Conservation (phyloP, 92 coral and sea anemone species). For the Nematostella vectensis region DNA sequence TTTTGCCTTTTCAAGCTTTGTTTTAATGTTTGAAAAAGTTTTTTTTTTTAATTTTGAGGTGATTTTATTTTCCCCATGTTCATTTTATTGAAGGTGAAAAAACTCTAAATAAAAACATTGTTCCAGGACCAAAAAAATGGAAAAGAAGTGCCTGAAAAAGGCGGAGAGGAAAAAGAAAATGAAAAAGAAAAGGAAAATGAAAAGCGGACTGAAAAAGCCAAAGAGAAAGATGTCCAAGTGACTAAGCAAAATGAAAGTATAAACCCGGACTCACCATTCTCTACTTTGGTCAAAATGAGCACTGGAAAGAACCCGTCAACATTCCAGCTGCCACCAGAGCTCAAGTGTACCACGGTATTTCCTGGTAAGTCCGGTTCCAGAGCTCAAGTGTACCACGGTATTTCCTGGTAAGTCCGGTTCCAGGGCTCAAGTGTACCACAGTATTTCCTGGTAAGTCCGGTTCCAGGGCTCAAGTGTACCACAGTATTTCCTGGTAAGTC, state of each 20-base stretch:
- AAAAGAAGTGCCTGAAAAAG: constrained; percentile 16
- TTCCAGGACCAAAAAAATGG: constrained; percentile 12
- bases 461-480: too few relatives aligned
- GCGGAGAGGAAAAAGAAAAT: constrained; percentile 40
- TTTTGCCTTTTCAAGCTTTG: too few relatives aligned
- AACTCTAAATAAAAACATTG: not conserved
- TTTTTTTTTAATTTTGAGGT: not conserved
- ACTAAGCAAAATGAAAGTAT: constrained; percentile 40
- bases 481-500: too few relatives aligned
- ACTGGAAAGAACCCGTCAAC: constrained; percentile 95
- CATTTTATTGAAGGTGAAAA: not conserved
- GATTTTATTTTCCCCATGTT: not conserved
- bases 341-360: constrained; percentile 79
- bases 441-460: too few relatives aligned
- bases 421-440: too few relatives aligned
- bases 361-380: constrained; percentile 78
- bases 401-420: too few relatives aligned
- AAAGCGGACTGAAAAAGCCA: constrained; percentile 29
- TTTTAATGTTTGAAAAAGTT: not conserved
- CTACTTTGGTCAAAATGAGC: constrained; percentile 91
- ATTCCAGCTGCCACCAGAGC: constrained; percentile 87
- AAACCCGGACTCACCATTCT: constrained; percentile 75
- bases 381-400: too few relatives aligned
- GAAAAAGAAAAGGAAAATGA: constrained; percentile 24
- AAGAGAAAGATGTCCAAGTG: constrained; percentile 24